A percentile compares a stretch with the other conserved stretches of the same genome.
Conservation (phyloP, 2,113 vertebrate genomes). For the Cyprinodon tularosa region DNA sequence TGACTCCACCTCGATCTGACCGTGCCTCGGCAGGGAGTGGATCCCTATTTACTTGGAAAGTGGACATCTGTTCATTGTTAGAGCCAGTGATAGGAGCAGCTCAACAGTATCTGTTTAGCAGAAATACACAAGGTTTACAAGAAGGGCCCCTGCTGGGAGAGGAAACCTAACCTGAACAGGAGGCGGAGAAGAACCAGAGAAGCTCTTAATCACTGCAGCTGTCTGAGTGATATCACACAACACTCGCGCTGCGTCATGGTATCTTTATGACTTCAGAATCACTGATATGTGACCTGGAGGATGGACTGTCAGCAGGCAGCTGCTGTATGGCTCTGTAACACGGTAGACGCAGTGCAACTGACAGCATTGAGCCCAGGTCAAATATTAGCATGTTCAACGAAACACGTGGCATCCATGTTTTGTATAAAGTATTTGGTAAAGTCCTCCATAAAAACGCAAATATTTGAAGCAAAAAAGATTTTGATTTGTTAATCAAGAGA, state of each 20-base stretch:
- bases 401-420: no score
- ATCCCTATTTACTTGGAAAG: conserved; percentile 47
- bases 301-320: conserved; percentile 19
- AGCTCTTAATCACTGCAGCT: conserved; percentile 60
- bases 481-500: no score
- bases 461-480: no score
- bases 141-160: conserved; percentile 51
- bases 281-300: conserved; percentile 43
- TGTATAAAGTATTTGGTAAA: no score
- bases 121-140: conserved; percentile 59
- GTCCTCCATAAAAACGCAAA: no score
- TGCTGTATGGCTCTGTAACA: conserved; percentile 28
- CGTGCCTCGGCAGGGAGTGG: conserved; percentile 35
- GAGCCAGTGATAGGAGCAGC: conserved; percentile 48
- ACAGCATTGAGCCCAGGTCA: no score
- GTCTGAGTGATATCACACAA: conserved; percentile 73
- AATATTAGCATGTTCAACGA: no score
- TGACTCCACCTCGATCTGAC: conserved; percentile 19
- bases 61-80: conserved; percentile 78
- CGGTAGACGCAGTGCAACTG: conserved; percentile 2
- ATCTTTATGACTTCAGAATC: conserved; percentile 48
- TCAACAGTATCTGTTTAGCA: conserved; percentile 55
- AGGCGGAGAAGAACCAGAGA: conserved; percentile 37
- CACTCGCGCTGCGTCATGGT: conserved; percentile 64
- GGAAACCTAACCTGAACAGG: conserved; percentile 56